phyloP scores from a whole-genome alignment of 2,113 vertebrate genomes.

The Crotalus tigris region DNA sequence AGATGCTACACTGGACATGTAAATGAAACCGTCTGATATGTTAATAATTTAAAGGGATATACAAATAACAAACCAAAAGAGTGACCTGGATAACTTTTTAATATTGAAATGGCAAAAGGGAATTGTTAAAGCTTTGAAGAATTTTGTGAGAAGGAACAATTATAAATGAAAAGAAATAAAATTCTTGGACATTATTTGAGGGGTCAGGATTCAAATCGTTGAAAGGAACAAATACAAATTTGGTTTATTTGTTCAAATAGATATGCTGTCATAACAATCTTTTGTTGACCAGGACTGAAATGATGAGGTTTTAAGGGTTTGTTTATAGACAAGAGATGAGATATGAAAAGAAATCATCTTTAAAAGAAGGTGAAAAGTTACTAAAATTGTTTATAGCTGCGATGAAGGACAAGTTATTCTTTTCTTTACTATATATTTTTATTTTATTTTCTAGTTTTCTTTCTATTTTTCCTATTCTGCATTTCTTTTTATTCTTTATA shows the following conservation, averaged over 20 bases:
- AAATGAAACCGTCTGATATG: neutral
- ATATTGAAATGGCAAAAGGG: neutral
- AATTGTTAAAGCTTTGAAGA: neutral
- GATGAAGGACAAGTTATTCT: neutral
- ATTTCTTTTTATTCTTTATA: neutral
- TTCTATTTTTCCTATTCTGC: neutral
- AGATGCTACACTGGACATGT: neutral
- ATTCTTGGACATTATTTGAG: neutral
- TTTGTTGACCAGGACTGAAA: neutral
- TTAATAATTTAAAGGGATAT: neutral
- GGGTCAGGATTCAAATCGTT: neutral
- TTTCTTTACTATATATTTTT: neutral
- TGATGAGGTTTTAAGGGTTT: neutral
- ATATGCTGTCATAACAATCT: neutral
- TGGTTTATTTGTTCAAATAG: neutral
- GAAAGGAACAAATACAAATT: neutral
- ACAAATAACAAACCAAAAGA: neutral
- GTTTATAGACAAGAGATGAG: neutral
- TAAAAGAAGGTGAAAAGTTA: neutral
- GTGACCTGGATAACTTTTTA: neutral
- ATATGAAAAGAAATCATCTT: neutral
- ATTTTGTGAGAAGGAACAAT: neutral
- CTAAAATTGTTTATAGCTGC: neutral
- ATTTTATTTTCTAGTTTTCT: neutral
- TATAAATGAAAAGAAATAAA: neutral